Conservation (phyloP, 2,113 vertebrate genomes). For the Rhinogobius similis region DNA sequence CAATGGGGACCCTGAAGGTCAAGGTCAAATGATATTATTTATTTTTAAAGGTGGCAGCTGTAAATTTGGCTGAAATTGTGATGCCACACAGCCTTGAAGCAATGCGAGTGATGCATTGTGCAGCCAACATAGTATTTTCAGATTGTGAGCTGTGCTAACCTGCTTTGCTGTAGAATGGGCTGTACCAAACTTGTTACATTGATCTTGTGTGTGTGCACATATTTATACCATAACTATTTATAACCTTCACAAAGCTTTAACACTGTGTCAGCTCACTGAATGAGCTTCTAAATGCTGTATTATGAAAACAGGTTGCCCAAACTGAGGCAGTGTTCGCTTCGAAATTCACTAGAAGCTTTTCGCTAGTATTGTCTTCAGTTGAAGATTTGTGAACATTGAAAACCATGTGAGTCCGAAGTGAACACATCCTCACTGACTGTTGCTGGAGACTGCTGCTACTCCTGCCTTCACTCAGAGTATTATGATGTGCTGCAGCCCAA, state of each 20-base stretch:
- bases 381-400: not conserved
- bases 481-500: slow-evolving; percentile 15
- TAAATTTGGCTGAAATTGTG: slow-evolving; percentile 26
- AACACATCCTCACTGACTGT: slow-evolving; percentile 24
- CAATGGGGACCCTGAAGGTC: slow-evolving; percentile 8
- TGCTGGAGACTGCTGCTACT: slow-evolving; percentile 61
- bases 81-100: not conserved
- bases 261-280: slow-evolving; percentile 42
- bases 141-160: slow-evolving; percentile 9
- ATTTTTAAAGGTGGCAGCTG: slow-evolving; percentile 49
- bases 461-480: slow-evolving; percentile 44
- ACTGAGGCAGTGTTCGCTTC: slow-evolving; percentile 19
- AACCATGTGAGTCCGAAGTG: slow-evolving; percentile 7
- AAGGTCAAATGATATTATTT: slow-evolving; percentile 12
- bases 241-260: slow-evolving; percentile 59
- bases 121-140: slow-evolving; percentile 47
- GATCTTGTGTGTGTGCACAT: slow-evolving; percentile 41
- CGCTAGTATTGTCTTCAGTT: not conserved
- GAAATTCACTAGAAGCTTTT: not conserved
- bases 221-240: slow-evolving; percentile 75
- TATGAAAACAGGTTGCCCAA: slow-evolving; percentile 21
- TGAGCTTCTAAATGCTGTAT: slow-evolving; percentile 66
- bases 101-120: not conserved
- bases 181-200: slow-evolving; percentile 36
- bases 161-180: slow-evolving; percentile 9